phyloP scores from a whole-genome alignment of 2,888 invertebrate species.

The Lymantria monacha region DNA sequence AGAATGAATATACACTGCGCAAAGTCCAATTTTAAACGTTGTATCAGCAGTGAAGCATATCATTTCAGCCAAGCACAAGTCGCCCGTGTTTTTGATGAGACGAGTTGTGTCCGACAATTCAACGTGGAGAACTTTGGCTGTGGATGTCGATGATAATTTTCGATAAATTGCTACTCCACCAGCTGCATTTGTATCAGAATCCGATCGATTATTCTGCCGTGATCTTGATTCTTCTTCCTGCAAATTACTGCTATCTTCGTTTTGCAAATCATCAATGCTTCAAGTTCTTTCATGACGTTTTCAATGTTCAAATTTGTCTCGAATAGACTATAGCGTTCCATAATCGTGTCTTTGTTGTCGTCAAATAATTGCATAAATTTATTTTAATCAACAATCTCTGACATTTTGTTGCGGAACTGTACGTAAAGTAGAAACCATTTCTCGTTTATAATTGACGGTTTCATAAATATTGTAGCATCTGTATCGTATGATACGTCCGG shows the following conservation, averaged over 20 bases:
- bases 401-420: slow-evolving; percentile 43
- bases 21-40: background rate
- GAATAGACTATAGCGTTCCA: slow-evolving; percentile 29
- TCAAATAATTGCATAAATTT: slow-evolving; percentile 31
- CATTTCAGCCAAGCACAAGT: background rate
- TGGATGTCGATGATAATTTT: slow-evolving; percentile 11
- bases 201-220: background rate
- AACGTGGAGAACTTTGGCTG: slow-evolving; percentile 4
- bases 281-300: slow-evolving; percentile 42
- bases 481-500: slow-evolving; percentile 44
- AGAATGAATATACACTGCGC: background rate
- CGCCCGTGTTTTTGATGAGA: background rate
- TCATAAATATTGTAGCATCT: slow-evolving; percentile 47
- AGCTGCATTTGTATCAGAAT: slow-evolving; percentile 7
- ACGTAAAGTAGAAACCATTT: slow-evolving; percentile 48
- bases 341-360: slow-evolving; percentile 28
- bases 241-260: slow-evolving; percentile 14
- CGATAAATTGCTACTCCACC: slow-evolving; percentile 12
- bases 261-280: slow-evolving; percentile 37
- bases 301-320: slow-evolving; percentile 24
- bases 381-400: slow-evolving; percentile 31
- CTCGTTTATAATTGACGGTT: slow-evolving; percentile 44
- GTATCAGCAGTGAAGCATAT: background rate
- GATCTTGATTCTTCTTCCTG: slow-evolving; percentile 17
- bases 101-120: slow-evolving; percentile 1